Base-by-base conservation (phyloP, 2,113 vertebrate genomes). In the Sander lucioperca region DNA sequence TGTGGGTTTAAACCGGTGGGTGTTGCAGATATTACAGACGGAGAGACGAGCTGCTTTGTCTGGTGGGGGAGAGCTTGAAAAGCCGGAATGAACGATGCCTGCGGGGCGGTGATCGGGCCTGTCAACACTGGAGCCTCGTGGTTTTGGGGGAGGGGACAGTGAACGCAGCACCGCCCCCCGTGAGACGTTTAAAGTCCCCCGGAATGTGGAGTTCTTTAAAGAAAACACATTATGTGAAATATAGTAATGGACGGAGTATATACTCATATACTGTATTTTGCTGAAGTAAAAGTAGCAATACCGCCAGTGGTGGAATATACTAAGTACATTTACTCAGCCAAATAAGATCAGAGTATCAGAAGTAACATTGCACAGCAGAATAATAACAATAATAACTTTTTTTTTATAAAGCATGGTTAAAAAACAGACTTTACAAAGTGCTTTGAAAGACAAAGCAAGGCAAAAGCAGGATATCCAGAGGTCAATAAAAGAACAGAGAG, bases 51-150 rank as follows among this genome's bases (percentile, higher is more conserved):
- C 50, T 2, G 80, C 88, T 85, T 88, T 78, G 86, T 90, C 53
- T 51, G 58, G 13, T 9, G 21, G 14, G 1, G 15, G 23, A 0
- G 61, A 57, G 51, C 13, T 1, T 16, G 77, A 14, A 48, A 16
- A 71, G 73, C 54, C 56, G 23, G 77, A 15, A 14, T 43, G 80
- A 47, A 9, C 45, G 16, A 21, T 15, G 56, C 25, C 43, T 43
- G 15, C 62, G 66, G 86, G 83, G 64, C 71, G 84, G 84, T 66
- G 88, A 83, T 88, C 14, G 71, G 89, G 67, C 82, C 92, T 93
- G 92, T 93, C 92, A 93, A 93, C 90, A 93, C 79, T 2, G 68
- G 75, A 87, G 94, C 91, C 93, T 92, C 89, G 91, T 93, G 93
- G 88, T 86, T 82, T 69, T 3, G 80, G 79, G 80, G 90, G 89